phyloP scores from a whole-genome alignment of 1,140 invertebrate species.

The Caerostris extrusa region DNA sequence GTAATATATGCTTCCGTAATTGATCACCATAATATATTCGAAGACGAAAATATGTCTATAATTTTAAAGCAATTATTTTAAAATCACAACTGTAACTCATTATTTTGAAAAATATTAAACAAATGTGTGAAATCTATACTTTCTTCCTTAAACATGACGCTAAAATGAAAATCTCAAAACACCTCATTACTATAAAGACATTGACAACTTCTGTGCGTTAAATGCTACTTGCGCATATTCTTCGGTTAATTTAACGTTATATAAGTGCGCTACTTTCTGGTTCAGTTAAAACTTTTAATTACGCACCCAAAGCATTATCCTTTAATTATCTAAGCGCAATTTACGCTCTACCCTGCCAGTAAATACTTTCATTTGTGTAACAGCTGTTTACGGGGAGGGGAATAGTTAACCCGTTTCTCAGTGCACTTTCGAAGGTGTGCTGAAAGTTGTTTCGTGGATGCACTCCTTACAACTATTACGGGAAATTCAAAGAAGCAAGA shows the following conservation, averaged over 20 bases:
- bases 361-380: conserved; percentile 1
- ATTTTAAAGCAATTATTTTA: no score
- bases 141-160: no score
- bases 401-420: not conserved
- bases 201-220: no score
- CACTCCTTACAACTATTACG: not conserved
- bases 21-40: no score
- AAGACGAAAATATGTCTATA: no score
- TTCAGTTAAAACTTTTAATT: conserved; percentile 4
- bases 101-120: no score
- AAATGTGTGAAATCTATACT: no score
- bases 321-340: not conserved
- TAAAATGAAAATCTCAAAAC: no score
- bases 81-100: no score
- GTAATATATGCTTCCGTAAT: no score
- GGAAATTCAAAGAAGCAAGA: not conserved
- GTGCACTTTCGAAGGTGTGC: not conserved
- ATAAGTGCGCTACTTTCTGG: not conserved
- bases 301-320: not conserved
- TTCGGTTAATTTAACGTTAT: not conserved
- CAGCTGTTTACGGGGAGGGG: not conserved
- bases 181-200: no score
- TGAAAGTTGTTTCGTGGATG: not conserved
- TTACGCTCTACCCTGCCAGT: not conserved
- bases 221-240: no score